A percentile compares a stretch with the other conserved stretches of the same genome.
phyloP scores from a whole-genome alignment of 37 sponge, comb jelly and placozoan species.

The Tethya wilhelma region DNA sequence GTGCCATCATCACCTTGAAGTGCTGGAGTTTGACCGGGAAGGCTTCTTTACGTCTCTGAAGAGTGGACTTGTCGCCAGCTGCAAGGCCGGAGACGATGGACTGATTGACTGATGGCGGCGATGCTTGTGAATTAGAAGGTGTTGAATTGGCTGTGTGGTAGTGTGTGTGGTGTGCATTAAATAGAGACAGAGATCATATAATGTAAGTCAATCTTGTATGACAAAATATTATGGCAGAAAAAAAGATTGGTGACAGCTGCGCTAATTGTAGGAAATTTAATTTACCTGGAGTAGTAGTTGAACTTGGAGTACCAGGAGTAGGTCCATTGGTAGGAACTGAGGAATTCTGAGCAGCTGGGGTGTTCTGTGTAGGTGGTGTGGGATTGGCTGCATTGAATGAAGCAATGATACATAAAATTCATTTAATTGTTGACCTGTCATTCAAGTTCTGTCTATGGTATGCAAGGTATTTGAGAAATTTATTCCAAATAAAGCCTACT shows the following conservation, averaged over 20 bases:
- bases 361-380: not conserved
- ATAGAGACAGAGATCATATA: too few relatives aligned
- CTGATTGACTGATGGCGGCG: not conserved
- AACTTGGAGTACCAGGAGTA: not conserved
- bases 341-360: not conserved
- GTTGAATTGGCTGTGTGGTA: not conserved
- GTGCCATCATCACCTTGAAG: conserved; percentile 66
- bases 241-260: too few relatives aligned
- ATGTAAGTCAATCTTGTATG: too few relatives aligned
- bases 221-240: too few relatives aligned
- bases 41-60: conserved; percentile 63
- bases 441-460: too few relatives aligned
- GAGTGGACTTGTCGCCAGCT: conserved; percentile 12
- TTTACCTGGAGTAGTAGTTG: too few relatives aligned
- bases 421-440: too few relatives aligned
- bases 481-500: too few relatives aligned
- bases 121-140: not conserved
- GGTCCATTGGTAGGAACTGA: not conserved
- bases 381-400: too few relatives aligned
- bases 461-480: too few relatives aligned
- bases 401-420: too few relatives aligned
- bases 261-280: too few relatives aligned
- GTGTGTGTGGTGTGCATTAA: not conserved
- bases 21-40: conserved; percentile 73
- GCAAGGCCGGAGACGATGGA: not conserved